Evolutionary conservation across 2,888 invertebrate species (phyloP), one percentile per base, ranked within the genome.

Genomic region (Gisinianus flammeolus): DNA sequence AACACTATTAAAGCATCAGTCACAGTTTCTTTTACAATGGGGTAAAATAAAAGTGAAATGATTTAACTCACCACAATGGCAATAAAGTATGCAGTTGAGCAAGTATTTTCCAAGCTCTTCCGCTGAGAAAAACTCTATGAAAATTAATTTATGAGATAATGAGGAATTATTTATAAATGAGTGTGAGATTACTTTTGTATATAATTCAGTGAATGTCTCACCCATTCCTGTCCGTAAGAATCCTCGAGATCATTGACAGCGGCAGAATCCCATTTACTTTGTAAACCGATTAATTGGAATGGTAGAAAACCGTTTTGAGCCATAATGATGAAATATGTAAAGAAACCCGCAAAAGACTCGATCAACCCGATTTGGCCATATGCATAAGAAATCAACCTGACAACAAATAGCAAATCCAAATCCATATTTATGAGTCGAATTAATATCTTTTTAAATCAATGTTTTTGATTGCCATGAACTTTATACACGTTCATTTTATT

Each of bases 281-380:
- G 89, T 71, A 93, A 87, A 64, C 93, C 93, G 85, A 91, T 83
- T 16, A 92, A 86, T 78, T 86, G 88, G 12, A 83, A 83, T n/a
- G n/a, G n/a, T 86, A 91, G 89, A 87, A 95, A 96, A 0, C 96
- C 96, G 86, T 94, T 91, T 87, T 93, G 93, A 24, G 92, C 93
- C 91, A 96, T 92, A 69, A 96, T 92, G 80, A 93, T 89, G 86
- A 95, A 94, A 87, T 95, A 96, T 12, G 92, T 91, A 86, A 92
- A 94, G 89, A 95, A 95, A 35, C 94, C 96, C 77, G 94, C 94
- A 0, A 92, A 89, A 0, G 95, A 66, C 67, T 96, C 95, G 66
- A 95, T 92, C 88, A 94, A 90, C 54, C 96, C 96, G 79, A 95
- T 92, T 87, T 95, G 95, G 6, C 93, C 93, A 85, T 95, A 96